These are phyloP conservation scores for Masticophis lateralis DNA, from an alignment of 2,797 vertebrate species.

Conservation along the genomic window DNA sequence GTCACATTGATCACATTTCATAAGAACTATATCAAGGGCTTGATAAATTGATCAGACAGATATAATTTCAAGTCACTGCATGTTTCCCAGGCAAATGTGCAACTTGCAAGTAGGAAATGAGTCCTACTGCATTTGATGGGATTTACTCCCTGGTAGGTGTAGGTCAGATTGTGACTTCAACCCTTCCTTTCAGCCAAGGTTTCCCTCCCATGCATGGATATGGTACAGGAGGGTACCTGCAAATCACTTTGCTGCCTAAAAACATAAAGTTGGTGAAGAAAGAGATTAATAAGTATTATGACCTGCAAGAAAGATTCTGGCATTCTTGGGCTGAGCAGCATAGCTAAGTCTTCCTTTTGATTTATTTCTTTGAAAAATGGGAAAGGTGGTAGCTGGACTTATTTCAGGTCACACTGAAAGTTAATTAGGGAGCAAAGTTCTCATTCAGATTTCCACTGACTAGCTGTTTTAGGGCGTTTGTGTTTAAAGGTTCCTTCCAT, in stretches of 20 bases:
- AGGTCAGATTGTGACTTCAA: neutral
- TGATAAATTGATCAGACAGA: neutral
- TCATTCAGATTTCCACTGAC: conserved; percentile 18
- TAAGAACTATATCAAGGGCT: neutral
- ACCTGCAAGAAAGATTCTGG: neutral
- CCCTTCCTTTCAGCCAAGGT: neutral
- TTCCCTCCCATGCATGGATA: neutral
- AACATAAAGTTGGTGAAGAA: neutral
- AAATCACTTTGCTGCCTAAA: neutral
- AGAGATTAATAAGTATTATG: neutral
- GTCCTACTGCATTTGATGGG: neutral
- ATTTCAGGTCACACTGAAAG: conserved; percentile 11
- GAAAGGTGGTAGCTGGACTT: neutral
- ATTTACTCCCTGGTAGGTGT: neutral
- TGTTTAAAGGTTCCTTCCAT: neutral
- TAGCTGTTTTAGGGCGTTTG: neutral
- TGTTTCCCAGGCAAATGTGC: neutral
- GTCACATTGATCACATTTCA: neutral
- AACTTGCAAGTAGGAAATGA: neutral
- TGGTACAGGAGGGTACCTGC: neutral
- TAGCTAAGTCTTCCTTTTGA: neutral
- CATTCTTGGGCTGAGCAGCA: conserved; percentile 13
- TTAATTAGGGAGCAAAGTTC: conserved; percentile 27
- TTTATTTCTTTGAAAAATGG: neutral
- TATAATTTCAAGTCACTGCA: neutral